Evolutionary conservation across 2,113 vertebrate species (phyloP).

Genomic region (Phylloscopus trochilus): DNA sequence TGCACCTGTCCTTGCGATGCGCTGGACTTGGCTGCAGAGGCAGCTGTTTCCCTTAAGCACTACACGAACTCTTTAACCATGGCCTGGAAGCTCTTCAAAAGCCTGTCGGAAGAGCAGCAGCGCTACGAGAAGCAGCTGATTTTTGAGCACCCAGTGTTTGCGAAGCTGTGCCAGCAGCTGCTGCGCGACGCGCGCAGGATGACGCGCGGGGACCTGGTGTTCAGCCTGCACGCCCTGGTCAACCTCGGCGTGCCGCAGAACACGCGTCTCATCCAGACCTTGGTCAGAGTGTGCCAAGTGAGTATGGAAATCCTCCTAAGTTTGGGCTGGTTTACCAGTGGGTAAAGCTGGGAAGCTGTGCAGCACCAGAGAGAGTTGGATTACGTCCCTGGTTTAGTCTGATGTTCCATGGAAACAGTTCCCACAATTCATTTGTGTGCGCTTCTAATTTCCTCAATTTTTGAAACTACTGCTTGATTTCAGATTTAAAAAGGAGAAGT

Average conservation of each 20-base stretch:
- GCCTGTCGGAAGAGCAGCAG: slow-evolving; percentile 75
- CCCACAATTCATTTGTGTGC: not conserved
- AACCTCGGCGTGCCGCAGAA: slow-evolving; percentile 81
- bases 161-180: slow-evolving; percentile 72
- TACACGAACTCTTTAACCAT: slow-evolving; percentile 70
- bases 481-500: not conserved
- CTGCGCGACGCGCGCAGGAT: slow-evolving; percentile 62
- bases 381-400: not conserved
- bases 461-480: not conserved
- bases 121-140: slow-evolving; percentile 80
- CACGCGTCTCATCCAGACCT: slow-evolving; percentile 83
- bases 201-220: slow-evolving; percentile 62
- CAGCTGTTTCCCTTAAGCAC: slow-evolving; percentile 18
- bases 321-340: not conserved
- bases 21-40: slow-evolving; percentile 71
- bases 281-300: slow-evolving; percentile 86
- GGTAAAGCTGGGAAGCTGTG: not conserved
- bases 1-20: slow-evolving; percentile 82
- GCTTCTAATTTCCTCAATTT: not conserved
- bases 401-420: not conserved
- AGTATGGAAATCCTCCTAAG: not conserved
- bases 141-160: slow-evolving; percentile 79
- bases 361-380: not conserved
- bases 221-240: slow-evolving; percentile 77
- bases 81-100: slow-evolving; percentile 79